These are phyloP conservation scores for Napeogenes inachia DNA, from an alignment of 2,888 invertebrate species.

Conservation along the genomic window DNA sequence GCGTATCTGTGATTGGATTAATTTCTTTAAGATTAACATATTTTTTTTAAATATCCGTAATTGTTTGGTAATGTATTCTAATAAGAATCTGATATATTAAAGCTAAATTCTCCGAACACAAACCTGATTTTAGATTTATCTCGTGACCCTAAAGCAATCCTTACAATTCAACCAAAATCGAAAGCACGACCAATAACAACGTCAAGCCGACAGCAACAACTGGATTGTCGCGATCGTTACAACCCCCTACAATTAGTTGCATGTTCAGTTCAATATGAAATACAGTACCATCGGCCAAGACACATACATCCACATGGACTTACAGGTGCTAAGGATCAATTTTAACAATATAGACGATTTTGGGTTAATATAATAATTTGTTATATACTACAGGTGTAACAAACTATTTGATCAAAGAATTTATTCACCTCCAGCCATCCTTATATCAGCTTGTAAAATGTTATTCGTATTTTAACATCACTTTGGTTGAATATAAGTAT, in stretches of 20 bases:
- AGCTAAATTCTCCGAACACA: too few species aligned
- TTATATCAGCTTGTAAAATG: too few species aligned
- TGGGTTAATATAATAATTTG: too few species aligned
- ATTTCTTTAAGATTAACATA: not conserved
- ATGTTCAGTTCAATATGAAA: slow-evolving; percentile 66
- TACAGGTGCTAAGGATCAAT: slow-evolving; percentile 33
- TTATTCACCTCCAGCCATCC: too few species aligned
- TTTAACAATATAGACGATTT: too few species aligned
- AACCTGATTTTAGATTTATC: too few species aligned
- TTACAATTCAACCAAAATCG: slow-evolving; percentile 8
- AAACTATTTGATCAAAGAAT: too few species aligned
- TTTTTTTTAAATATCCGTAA: not conserved
- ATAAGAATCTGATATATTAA: too few species aligned
- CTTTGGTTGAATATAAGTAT: too few species aligned
- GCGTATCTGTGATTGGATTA: slow-evolving; percentile 2
- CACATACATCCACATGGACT: slow-evolving; percentile 62
- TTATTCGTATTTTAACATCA: slow-evolving; percentile 15
- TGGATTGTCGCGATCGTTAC: slow-evolving; percentile 55
- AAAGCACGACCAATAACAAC: slow-evolving; percentile 30
- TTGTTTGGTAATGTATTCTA: too few species aligned
- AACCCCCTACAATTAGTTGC: slow-evolving; percentile 62
- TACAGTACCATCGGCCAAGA: slow-evolving; percentile 68
- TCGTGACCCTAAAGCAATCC: too few species aligned
- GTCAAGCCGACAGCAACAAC: slow-evolving; percentile 51
- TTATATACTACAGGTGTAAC: too few species aligned